Conservation (phyloP, 2,888 invertebrate species). For the Anaspis maculata region DNA sequence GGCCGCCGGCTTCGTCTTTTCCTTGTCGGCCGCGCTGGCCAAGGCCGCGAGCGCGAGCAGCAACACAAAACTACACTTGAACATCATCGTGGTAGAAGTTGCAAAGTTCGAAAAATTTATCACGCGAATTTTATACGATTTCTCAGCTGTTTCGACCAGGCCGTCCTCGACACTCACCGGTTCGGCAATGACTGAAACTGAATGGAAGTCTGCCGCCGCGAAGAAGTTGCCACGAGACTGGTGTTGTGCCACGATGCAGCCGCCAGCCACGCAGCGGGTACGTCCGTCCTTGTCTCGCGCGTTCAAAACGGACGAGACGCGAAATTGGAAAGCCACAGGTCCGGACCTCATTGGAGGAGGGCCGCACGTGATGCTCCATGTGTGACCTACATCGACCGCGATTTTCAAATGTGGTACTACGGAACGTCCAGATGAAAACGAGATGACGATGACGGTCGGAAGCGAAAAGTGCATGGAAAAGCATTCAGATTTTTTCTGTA, state of each 20-base stretch:
- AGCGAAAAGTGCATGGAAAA: too few relatives aligned
- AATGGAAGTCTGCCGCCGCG: slow-evolving; percentile 23
- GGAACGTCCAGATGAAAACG: too few relatives aligned
- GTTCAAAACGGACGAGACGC: slow-evolving; percentile 10
- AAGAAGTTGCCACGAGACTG: slow-evolving; percentile 31
- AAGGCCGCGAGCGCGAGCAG: slow-evolving; percentile 20
- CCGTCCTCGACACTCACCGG: too few relatives aligned
- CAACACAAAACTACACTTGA: slow-evolving; percentile 6
- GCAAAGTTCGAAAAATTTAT: too few relatives aligned
- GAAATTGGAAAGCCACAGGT: slow-evolving; percentile 39
- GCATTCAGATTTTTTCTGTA: too few relatives aligned
- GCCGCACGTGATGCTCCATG: slow-evolving; percentile 27
- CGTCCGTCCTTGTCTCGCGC: slow-evolving; percentile 15
- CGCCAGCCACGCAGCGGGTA: slow-evolving; percentile 19
- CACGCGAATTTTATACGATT: slow-evolving; percentile 5
- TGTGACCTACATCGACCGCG: slow-evolving; percentile 9
- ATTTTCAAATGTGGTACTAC: too few relatives aligned
- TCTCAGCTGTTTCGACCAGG: too few relatives aligned
- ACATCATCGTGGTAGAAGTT: slow-evolving; percentile 9
- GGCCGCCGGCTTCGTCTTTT: slow-evolving; percentile 15
- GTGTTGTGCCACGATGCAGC: slow-evolving; percentile 29
- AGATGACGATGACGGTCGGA: too few relatives aligned
- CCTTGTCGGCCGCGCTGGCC: slow-evolving; percentile 28
- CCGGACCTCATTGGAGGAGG: slow-evolving; percentile 31
- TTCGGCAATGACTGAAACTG: slow-evolving; percentile 6